phyloP scores from a whole-genome alignment of 1,140 invertebrate species.

The Rhopalosiphum padi region DNA sequence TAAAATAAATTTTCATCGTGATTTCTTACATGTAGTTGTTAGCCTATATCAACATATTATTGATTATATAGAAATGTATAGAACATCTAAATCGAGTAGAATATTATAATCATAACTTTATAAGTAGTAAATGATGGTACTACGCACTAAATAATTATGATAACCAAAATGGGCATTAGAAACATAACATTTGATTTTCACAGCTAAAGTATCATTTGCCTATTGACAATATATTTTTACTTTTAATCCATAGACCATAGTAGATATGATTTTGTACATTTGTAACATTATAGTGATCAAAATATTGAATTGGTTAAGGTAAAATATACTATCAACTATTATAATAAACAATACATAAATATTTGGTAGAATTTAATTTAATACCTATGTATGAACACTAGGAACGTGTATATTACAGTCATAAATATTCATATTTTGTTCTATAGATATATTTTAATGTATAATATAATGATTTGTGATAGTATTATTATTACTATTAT shows the following conservation, averaged over 20 bases:
- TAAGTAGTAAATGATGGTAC: neutral
- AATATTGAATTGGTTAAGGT: neutral
- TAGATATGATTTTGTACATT: neutral
- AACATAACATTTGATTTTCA: neutral
- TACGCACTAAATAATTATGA: neutral
- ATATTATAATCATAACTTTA: neutral
- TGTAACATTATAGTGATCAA: neutral
- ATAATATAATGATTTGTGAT: too few species aligned
- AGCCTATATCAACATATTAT: neutral
- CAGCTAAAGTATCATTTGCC: neutral
- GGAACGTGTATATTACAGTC: neutral
- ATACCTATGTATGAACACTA: neutral
- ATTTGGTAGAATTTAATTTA: neutral
- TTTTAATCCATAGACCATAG: neutral
- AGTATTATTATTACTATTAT: too few species aligned
- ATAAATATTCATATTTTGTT: neutral
- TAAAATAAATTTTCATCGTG: neutral
- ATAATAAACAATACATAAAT: neutral
- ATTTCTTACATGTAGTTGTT: neutral
- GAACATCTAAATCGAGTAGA: neutral
- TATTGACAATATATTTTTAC: neutral
- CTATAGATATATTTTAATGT: neutral
- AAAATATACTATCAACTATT: neutral
- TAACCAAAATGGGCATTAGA: neutral
- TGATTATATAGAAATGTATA: neutral